phyloP scores from a whole-genome alignment of 2,797 vertebrate species.

The Hydrolagus colliei region DNA sequence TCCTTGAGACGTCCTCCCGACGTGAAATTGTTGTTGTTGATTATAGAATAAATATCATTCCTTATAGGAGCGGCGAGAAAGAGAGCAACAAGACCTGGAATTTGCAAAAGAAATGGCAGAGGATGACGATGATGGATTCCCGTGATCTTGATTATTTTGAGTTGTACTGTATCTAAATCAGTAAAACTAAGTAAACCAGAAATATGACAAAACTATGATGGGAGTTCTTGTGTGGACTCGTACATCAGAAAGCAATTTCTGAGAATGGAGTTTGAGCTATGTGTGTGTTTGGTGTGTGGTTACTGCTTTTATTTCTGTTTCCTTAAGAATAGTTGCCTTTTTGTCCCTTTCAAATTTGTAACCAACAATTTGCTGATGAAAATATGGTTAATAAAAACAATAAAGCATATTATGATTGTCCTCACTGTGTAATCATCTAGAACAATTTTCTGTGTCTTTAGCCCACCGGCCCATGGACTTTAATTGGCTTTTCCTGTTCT shows the following conservation, averaged over 20 bases:
- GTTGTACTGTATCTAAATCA: background rate
- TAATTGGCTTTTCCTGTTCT: too few relatives aligned
- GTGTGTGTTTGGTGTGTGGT: background rate
- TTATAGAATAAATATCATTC: background rate
- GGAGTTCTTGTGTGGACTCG: background rate
- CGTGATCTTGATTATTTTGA: slow-evolving; percentile 52
- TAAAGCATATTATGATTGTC: background rate
- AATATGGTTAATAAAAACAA: slow-evolving; percentile 20
- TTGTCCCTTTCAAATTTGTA: slow-evolving; percentile 24
- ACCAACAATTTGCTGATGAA: slow-evolving; percentile 12
- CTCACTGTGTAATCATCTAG: too few relatives aligned
- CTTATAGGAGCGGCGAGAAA: slow-evolving; percentile 80
- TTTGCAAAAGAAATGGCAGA: slow-evolving; percentile 98
- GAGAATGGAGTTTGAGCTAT: background rate
- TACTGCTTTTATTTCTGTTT: slow-evolving; percentile 23
- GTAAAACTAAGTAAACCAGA: slow-evolving; percentile 20
- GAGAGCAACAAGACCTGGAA: slow-evolving; percentile 94
- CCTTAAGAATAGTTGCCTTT: background rate
- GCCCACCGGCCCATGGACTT: too few relatives aligned
- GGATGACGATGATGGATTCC: slow-evolving; percentile 90
- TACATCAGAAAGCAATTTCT: background rate
- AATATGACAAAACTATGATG: slow-evolving; percentile 7
- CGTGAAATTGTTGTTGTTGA: too few relatives aligned
- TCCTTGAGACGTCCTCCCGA: too few relatives aligned
- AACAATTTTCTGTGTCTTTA: too few relatives aligned